Evolutionary conservation across 2,113 vertebrate genomes (phyloP).

Genomic region (Pollimyrus isidori): DNA sequence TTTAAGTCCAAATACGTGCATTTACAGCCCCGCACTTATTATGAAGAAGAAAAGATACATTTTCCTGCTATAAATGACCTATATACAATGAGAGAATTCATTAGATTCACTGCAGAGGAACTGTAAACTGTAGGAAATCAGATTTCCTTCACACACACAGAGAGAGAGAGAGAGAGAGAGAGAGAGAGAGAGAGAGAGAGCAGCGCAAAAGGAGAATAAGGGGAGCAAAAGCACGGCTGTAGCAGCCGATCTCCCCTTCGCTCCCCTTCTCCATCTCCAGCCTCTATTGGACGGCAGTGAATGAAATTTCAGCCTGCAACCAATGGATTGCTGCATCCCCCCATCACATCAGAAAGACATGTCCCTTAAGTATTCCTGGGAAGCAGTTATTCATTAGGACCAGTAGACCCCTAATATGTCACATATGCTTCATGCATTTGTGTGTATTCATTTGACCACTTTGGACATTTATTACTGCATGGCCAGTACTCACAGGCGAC

Average conservation of each 20-base stretch:
- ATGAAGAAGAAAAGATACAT: neutral
- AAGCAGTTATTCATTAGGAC: neutral
- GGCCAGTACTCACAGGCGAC: neutral
- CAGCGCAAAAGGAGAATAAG: constrained; percentile 53
- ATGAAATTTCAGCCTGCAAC: constrained; percentile 79
- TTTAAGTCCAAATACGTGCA: constrained; percentile 42
- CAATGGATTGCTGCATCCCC: constrained; percentile 74
- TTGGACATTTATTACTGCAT: neutral
- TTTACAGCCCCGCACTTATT: constrained; percentile 28
- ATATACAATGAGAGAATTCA: constrained; percentile 53
- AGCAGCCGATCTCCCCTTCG: constrained; percentile 43
- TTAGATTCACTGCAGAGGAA: constrained; percentile 54
- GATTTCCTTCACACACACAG: constrained; percentile 47
- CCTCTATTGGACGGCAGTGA: constrained; percentile 78
- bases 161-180: constrained; percentile 7
- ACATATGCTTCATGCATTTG: neutral
- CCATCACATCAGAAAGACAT: constrained; percentile 21
- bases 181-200: constrained; percentile 25
- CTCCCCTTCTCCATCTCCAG: constrained; percentile 25
- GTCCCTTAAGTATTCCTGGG: constrained; percentile 10
- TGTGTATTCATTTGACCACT: neutral
- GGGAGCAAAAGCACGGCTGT: constrained; percentile 63
- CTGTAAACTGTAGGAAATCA: constrained; percentile 46
- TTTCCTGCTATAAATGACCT: constrained; percentile 40
- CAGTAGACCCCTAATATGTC: neutral